Evolutionary conservation across 2,888 invertebrate species (phyloP), one percentile per base, ranked within the genome.

Genomic region (Oasisia sp.): DNA sequence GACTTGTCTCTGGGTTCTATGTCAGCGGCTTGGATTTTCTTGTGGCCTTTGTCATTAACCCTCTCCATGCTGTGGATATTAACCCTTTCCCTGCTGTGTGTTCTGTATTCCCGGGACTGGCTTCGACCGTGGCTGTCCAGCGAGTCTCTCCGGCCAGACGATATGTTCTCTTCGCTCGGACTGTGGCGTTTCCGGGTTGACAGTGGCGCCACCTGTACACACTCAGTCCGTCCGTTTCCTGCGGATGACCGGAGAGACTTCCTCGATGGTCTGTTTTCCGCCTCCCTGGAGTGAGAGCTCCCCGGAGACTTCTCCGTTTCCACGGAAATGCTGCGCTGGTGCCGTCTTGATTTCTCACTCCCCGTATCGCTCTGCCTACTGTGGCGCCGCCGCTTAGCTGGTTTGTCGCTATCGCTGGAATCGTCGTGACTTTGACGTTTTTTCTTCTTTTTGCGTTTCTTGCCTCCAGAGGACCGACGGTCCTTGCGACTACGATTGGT

Each of bases 71-170:
- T 74, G 27, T n/a, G 74, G 38, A 38, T 27, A 74, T 74, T 74
- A 74, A 74, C 74, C 74, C 74, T 74, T n/a, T 74, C 74, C 74
- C 74, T 74, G 74, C 74, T 74, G 74, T n/a, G 74, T 4, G 74
- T 74, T 74, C n/a, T 74, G 74, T 74, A 74, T 74, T 74, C 74
- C n/a, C n/a, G 74, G 7, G 74, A 74, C 7, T 27, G 74, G 19
- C 74, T 74, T 7, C 27, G 74, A 27, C 74, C 7, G 7, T 19
- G 74, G 27, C 27, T 74, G 74, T 74, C 74, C 27, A 74, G 19
- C 27, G 74, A 74, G n/a, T 74, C 74, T 7, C 74, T 74, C 74
- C 74, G 14, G 19, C 74, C 74, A 74, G 74, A 50, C 14, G 50
- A 74, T 27, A 27, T 27, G 7, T 19, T 74, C 74, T 74, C 27